Evolutionary conservation across 2,113 vertebrate genomes (phyloP), one percentile per base, ranked within the genome.

Genomic region (Oncorhynchus nerka): DNA sequence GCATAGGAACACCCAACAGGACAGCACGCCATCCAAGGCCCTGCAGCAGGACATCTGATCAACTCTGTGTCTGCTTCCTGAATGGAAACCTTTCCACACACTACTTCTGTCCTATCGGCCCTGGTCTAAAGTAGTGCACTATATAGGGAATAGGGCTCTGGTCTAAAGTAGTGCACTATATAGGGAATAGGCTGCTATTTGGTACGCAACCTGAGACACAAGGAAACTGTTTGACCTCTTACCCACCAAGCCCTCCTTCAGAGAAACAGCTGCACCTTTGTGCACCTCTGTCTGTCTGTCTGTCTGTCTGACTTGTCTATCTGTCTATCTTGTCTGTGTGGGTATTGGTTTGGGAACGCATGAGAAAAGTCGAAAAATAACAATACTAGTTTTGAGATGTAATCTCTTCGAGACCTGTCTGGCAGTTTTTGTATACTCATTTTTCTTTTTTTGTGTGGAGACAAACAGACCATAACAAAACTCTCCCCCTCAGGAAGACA

Each of bases 391-490:
- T 69, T 70, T 26, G 65, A 86, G 79, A 84, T 81, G 80, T 86
- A 88, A 90, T 87, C 86, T 83, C 57, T 70, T 45, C 39, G 70
- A 55, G 82, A 83, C 75, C 70, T 70, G 73, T 79, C 78, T 71
- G 55, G 68, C 24, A 80, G 75, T 75, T 83, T 80, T 71, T 85
- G 80, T 86, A 61, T 78, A 81, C 85, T 78, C 51, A 5, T 57
- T 57, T 7, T 59, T 59, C 28, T 72, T 48, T 72, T 49, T 57
- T 16, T 28, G 32, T 57, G 51, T 28, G 32, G 76, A 82, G 81
- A 86, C 78, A 82, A 81, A 83, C 28, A 0, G 24, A 73, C 78
- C 79, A 1, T 77, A 74, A 71, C 82, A 68, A 59, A 62, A 49
- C 68, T 76, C 51, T 61, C 22, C 71, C 80, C 79, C 84, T 77